Conservation (phyloP, 1,140 invertebrate species). For the Trichogramma pretiosum region DNA sequence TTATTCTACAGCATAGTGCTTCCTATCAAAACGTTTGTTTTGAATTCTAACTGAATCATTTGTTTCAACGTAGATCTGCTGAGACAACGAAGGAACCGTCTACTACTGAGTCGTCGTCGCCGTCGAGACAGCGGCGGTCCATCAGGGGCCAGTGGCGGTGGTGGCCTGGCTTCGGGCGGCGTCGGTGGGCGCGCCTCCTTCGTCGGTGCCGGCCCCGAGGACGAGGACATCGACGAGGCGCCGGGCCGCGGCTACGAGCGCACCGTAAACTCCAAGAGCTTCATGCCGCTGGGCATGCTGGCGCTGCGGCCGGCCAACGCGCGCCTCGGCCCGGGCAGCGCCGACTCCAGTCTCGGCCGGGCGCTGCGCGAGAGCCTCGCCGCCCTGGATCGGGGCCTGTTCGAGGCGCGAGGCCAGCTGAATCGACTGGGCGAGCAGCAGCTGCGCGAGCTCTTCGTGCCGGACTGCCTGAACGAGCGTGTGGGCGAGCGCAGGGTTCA, state of each 20-base stretch:
- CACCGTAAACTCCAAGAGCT: slow-evolving; percentile 37
- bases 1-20: no score
- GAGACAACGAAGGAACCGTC: no score
- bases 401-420: slow-evolving; percentile 28
- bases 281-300: slow-evolving; percentile 43
- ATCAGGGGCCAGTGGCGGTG: background rate
- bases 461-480: slow-evolving; percentile 30
- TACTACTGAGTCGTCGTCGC: no score
- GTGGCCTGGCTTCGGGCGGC: background rate
- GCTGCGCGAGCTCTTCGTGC: slow-evolving; percentile 34
- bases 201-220: slow-evolving; percentile 4
- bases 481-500: slow-evolving; percentile 6
- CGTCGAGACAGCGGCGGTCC: slow-evolving; percentile 1
- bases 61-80: no score
- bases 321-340: slow-evolving; percentile 27
- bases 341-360: slow-evolving; percentile 34
- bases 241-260: slow-evolving; percentile 23
- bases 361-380: slow-evolving; percentile 36
- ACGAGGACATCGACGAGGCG: slow-evolving; percentile 34
- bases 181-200: background rate
- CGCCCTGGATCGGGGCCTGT: slow-evolving; percentile 34
- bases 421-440: slow-evolving; percentile 31
- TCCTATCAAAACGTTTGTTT: no score
- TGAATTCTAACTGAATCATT: no score
- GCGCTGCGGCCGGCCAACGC: slow-evolving; percentile 35